Percentiles rank a stretch among this genome's conserved stretches.
Evolutionary conservation across 2,113 vertebrate genomes (phyloP).

Genomic region (Octodon degus): DNA sequence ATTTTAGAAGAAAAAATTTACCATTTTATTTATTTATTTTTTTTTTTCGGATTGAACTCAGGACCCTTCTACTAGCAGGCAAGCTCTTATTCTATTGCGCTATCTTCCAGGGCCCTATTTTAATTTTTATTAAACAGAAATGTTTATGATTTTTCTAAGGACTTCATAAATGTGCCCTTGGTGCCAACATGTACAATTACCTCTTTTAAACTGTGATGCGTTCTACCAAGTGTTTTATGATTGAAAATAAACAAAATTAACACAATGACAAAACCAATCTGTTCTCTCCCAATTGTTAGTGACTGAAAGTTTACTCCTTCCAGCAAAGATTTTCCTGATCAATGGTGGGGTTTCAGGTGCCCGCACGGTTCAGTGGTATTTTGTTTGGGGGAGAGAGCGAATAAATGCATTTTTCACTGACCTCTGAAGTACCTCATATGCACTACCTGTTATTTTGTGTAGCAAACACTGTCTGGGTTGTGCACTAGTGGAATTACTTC

Average conservation of each 20-base stretch:
- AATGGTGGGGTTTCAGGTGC: neutral
- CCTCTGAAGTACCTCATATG: neutral
- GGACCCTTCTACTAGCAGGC: too few species aligned
- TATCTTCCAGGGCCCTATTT: neutral
- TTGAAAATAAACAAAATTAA: neutral
- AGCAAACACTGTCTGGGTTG: neutral
- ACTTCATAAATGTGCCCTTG: neutral
- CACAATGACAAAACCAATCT: neutral
- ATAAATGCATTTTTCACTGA: neutral
- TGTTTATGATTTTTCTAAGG: neutral
- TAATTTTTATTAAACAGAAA: neutral
- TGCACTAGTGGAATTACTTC: neutral
- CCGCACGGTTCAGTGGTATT: neutral
- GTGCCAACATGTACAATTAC: neutral
- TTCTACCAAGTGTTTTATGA: neutral
- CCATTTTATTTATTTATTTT: neutral
- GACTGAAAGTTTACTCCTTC: neutral
- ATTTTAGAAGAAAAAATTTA: slow-evolving; percentile 2
- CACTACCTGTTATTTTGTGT: neutral
- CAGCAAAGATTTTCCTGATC: neutral
- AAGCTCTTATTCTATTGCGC: too few species aligned
- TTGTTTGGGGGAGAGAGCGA: neutral
- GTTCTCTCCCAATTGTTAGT: neutral
- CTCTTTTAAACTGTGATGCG: neutral
- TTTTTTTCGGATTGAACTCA: too few species aligned